phyloP scores from a whole-genome alignment of 1,140 invertebrate species.

The Papilio aristodemus region DNA sequence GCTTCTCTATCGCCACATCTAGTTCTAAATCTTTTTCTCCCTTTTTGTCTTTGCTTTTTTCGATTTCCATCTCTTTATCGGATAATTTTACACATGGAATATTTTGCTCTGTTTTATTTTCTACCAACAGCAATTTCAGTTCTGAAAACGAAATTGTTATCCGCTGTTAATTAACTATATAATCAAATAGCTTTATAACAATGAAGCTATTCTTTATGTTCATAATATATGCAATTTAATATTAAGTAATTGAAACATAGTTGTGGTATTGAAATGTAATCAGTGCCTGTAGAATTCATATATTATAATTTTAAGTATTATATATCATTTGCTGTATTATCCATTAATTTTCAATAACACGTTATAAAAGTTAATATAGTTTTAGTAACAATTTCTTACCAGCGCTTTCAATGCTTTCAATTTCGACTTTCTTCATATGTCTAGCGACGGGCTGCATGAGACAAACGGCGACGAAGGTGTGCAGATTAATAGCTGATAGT shows the following conservation, averaged over 20 bases:
- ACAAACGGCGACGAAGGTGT: constrained; percentile 81
- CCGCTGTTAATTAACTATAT: no score
- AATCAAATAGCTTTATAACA: no score
- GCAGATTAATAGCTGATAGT: constrained; percentile 76
- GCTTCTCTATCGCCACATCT: constrained; percentile 4
- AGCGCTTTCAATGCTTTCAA: constrained; percentile 39
- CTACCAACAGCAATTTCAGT: constrained; percentile 34
- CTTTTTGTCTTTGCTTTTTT: constrained; percentile 3
- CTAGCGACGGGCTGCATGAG: constrained; percentile 84
- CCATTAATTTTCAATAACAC: no score
- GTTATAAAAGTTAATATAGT: background rate
- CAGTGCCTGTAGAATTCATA: no score
- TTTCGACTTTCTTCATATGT: constrained; percentile 80
- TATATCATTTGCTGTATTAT: no score
- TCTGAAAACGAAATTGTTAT: constrained; percentile 35
- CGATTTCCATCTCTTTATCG: constrained; percentile 18
- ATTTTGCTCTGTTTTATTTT: constrained; percentile 19
- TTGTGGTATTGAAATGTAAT: no score
- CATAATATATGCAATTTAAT: no score
- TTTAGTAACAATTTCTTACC: constrained; percentile 40
- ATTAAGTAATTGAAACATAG: no score
- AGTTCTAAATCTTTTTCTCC: constrained; percentile 24
- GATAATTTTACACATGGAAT: constrained; percentile 25
- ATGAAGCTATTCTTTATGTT: no score
- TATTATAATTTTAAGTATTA: no score